These are phyloP conservation scores for Melanitta fusca DNA, from an alignment of 2,797 vertebrate species.

Conservation along the genomic window DNA sequence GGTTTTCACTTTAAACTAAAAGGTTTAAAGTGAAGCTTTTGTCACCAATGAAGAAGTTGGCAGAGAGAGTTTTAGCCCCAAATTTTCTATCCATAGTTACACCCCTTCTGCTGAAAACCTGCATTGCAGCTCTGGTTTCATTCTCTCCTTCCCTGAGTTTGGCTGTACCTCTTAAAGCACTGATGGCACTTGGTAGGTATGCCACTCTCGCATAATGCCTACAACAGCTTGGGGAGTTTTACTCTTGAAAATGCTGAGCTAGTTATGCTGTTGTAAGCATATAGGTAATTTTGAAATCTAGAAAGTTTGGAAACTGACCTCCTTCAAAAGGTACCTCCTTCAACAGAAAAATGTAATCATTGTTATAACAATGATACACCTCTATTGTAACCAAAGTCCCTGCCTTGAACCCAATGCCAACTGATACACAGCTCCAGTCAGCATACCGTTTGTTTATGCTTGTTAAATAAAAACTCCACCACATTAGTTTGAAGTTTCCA, in stretches of 20 bases:
- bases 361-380: background rate
- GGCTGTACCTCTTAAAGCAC: background rate
- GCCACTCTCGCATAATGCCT: background rate
- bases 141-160: background rate
- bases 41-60: background rate
- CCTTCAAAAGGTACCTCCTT: background rate
- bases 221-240: background rate
- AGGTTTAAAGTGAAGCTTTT: background rate
- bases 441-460: background rate
- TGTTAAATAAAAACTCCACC: background rate
- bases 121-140: background rate
- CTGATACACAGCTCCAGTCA: background rate
- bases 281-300: background rate
- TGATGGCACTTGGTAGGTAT: background rate
- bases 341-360: background rate
- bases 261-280: background rate
- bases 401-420: background rate
- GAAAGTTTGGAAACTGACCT: background rate
- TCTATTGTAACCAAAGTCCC: background rate
- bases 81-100: background rate
- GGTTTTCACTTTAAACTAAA: fast-evolving
- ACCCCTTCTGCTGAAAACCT: background rate
- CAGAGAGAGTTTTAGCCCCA: background rate
- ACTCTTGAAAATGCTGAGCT: background rate
- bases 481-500: background rate